Conservation (phyloP, 2,113 vertebrate genomes). For the Cisticola juncidis region DNA sequence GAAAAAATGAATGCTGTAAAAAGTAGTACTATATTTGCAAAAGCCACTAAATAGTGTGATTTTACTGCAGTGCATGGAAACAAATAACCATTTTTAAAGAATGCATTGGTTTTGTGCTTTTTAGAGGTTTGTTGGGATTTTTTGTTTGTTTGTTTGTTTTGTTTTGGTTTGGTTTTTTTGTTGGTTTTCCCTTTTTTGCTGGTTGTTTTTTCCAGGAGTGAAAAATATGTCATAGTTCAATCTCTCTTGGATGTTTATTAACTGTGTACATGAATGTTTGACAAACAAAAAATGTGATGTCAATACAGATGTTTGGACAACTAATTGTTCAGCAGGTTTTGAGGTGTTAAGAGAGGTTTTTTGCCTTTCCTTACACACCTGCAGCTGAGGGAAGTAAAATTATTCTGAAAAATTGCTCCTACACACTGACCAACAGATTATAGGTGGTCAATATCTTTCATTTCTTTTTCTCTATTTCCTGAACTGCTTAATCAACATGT, state of each 20-base stretch:
- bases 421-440: neutral
- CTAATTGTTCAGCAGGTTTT: neutral
- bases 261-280: neutral
- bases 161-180: neutral
- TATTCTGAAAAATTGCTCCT: neutral
- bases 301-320: neutral
- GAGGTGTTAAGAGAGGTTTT: neutral
- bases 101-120: neutral
- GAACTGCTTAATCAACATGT: neutral
- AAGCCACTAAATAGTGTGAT: neutral
- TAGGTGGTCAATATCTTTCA: neutral
- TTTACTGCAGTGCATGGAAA: neutral
- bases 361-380: neutral
- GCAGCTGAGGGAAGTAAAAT: neutral
- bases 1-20: neutral
- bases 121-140: accelerated
- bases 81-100: neutral
- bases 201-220: accelerated
- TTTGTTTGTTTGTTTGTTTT: neutral
- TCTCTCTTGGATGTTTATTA: neutral
- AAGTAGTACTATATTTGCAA: neutral
- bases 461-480: neutral
- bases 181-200: neutral
- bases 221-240: neutral
- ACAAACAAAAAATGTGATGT: neutral